A percentile compares a stretch with the other conserved stretches of the same genome.
These are phyloP conservation scores for Cheirogaleus medius DNA, from an alignment of 2,113 vertebrate genomes.

Conservation along the genomic window DNA sequence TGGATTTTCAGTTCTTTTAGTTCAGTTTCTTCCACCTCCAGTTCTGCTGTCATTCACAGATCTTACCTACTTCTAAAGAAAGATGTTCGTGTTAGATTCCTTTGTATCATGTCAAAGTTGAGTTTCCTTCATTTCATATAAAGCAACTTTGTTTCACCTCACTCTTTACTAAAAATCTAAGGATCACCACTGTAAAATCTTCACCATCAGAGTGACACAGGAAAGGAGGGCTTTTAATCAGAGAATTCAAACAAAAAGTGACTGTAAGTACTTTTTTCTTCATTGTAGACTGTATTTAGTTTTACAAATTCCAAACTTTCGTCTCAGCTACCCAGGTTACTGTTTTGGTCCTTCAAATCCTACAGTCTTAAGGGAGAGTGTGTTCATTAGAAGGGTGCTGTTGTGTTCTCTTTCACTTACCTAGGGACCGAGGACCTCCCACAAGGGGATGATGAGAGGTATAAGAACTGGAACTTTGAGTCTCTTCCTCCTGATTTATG, in stretches of 20 bases:
- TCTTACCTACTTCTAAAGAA: slow-evolving; percentile 16
- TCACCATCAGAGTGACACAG: not conserved
- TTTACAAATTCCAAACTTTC: not conserved
- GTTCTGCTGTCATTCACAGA: not conserved
- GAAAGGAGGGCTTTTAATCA: not conserved
- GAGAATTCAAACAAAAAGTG: not conserved
- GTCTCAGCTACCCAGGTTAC: not conserved
- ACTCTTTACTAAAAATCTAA: not conserved
- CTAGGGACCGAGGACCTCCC: not conserved
- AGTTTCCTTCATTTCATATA: not conserved
- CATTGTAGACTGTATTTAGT: not conserved
- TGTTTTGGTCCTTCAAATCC: not conserved
- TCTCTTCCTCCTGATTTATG: not conserved
- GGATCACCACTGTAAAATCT: not conserved
- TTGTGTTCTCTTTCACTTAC: not conserved
- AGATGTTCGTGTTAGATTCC: not conserved
- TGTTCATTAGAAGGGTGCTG: not conserved
- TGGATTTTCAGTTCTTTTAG: not conserved
- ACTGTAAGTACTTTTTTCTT: not conserved
- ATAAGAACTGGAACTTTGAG: not conserved
- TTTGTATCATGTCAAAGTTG: not conserved
- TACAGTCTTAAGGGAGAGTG: not conserved
- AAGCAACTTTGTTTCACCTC: not conserved
- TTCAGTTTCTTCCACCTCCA: not conserved
- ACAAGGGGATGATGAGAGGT: not conserved